Base-by-base conservation (phyloP, 2,888 invertebrate species). In the Beris morrisii region DNA sequence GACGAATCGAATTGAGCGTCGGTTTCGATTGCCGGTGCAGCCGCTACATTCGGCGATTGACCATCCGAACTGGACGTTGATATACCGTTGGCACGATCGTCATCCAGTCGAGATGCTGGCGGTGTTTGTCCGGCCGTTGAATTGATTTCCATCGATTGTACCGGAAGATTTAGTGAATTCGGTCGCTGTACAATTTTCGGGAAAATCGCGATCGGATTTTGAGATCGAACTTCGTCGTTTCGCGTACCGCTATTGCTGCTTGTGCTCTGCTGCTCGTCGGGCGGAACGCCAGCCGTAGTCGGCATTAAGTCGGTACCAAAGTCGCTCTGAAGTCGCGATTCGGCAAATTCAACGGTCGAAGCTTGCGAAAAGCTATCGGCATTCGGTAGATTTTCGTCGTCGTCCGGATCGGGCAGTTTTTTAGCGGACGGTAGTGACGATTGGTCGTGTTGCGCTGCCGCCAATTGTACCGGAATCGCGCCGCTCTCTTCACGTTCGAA, bases 361-460 rank as follows among this genome's bases (percentile, higher is more conserved):
- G 81, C 80, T 65, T 81, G 80, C 7, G 81, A 81, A 69, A 80
- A 79, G 67, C 79, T 80, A 55, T 80, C 80, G 15, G 77, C 76
- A 67, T 80, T 80, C 65, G 76, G 73, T 28, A 73, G 74, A 67
- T 79, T 78, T 22, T 74, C 72, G 13, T 70, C 67, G 4, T 69
- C 69, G 4, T 69, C 69, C 15, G 65, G 65, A 53, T 68, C 53
- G 13, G 59, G 1, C 1, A 4, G 3, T 5, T 11, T 30, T 48
- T 59, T 59, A 4, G 46, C 12, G 11, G 12, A 13, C 5, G 28
- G 46, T 4, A 4, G 31, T 13, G 9, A 30, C 46, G 44, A 12
- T 13, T 12, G 28, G 30, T 12, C 4, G 13, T 5, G 13, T 9
- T 13, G 15, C 13, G 12, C 9, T 32, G 7, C 9, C 9, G 28